Conservation (phyloP, 2,797 vertebrate genomes). For the Bryconaethiops microstoma region DNA sequence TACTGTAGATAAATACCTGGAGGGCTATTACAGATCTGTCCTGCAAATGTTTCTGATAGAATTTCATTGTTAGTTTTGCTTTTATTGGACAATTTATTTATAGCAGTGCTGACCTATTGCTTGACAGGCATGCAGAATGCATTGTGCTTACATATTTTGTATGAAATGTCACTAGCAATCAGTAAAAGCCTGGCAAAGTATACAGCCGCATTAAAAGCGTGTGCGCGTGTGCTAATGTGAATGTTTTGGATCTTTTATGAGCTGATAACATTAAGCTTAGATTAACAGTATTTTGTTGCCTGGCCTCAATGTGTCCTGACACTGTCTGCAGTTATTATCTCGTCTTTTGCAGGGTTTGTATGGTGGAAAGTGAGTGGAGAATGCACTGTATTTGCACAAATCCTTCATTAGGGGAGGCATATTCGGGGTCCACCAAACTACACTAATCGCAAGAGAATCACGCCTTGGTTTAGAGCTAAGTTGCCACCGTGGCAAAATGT, state of each 20-base stretch:
- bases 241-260: slow-evolving; percentile 9
- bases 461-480: neutral
- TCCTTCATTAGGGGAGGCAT: slow-evolving; percentile 5
- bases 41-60: neutral
- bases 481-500: neutral
- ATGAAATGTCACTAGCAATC: slow-evolving; percentile 9
- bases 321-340: slow-evolving; percentile 3
- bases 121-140: slow-evolving; percentile 11
- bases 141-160: slow-evolving; percentile 17
- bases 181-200: neutral
- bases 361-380: slow-evolving; percentile 4
- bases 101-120: slow-evolving; percentile 23
- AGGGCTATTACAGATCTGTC: neutral
- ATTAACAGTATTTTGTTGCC: slow-evolving; percentile 20
- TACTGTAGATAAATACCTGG: neutral
- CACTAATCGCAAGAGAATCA: neutral
- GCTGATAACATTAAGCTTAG: slow-evolving; percentile 39
- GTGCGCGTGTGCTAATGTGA: slow-evolving; percentile 5
- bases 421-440: neutral
- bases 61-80: neutral
- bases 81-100: slow-evolving; percentile 7
- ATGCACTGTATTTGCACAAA: neutral
- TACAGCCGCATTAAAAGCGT: neutral
- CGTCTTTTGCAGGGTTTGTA: neutral
- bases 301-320: slow-evolving; percentile 29